Percentiles rank a stretch among this genome's conserved stretches.
Conservation (phyloP, 2,888 invertebrate genomes). For the Empis livida region DNA sequence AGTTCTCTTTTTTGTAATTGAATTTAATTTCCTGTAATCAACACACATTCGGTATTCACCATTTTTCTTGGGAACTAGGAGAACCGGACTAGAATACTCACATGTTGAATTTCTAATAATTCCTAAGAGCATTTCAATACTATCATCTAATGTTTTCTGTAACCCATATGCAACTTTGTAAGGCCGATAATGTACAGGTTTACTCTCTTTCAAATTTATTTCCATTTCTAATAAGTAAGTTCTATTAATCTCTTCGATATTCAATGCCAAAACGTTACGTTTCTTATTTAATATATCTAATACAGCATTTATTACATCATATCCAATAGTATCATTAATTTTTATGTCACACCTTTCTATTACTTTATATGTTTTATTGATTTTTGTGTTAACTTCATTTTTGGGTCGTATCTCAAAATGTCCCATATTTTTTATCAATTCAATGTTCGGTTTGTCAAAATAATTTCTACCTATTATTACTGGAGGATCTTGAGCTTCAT, state of each 20-base stretch:
- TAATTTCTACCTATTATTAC: not conserved
- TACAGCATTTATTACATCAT: not conserved
- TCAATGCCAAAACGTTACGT: not conserved
- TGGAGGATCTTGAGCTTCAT: not conserved
- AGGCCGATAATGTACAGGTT: not conserved
- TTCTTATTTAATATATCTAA: not conserved
- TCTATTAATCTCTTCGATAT: not conserved
- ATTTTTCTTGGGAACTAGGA: conserved; percentile 17
- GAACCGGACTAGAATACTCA: conserved; percentile 19
- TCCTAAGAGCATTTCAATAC: conserved; percentile 1
- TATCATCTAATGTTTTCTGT: not conserved
- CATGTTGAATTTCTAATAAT: conserved; percentile 20
- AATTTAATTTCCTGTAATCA: conserved; percentile 20
- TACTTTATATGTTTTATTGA: not conserved
- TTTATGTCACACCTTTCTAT: not conserved
- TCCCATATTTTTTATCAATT: not conserved
- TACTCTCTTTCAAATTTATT: not conserved
- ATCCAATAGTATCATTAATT: not conserved
- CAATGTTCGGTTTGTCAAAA: not conserved
- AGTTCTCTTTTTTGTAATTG: conserved; percentile 14
- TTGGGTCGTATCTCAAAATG: not conserved
- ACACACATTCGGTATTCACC: conserved; percentile 19
- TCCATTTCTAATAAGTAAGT: not conserved
- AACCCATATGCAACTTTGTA: not conserved
- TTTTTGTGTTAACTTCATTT: not conserved